phyloP scores from a whole-genome alignment of 2,797 vertebrate genomes.

The Etheostoma nigrum region DNA sequence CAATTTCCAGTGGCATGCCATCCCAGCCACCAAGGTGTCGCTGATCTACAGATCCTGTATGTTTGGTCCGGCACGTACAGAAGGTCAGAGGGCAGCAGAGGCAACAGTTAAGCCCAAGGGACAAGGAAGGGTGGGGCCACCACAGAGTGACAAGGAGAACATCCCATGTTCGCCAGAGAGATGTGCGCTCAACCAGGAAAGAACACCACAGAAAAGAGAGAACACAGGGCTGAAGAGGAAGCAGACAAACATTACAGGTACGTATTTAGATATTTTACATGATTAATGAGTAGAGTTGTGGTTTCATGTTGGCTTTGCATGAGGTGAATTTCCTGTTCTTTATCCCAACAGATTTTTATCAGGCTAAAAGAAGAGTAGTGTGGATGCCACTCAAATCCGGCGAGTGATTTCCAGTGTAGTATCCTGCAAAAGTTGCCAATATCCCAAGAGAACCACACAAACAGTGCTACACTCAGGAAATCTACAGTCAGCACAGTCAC shows the following conservation, averaged over 20 bases:
- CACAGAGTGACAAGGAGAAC: constrained; percentile 74
- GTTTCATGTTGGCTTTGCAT: not conserved
- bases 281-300: not conserved
- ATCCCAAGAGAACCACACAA: constrained; percentile 36
- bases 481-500: constrained; percentile 31
- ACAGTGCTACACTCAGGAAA: constrained; percentile 66
- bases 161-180: constrained; percentile 57
- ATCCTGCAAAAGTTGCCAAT: constrained; percentile 18
- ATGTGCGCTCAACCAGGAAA: constrained; percentile 46
- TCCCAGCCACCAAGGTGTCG: constrained; percentile 78
- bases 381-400: constrained; percentile 82
- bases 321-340: constrained; percentile 33
- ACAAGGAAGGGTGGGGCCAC: not conserved
- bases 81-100: not conserved
- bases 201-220: constrained; percentile 65
- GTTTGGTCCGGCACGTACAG: not conserved
- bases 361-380: constrained; percentile 86
- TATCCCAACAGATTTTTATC: constrained; percentile 91
- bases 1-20: constrained; percentile 88
- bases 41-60: constrained; percentile 75
- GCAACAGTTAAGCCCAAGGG: not conserved
- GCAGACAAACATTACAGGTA: constrained; percentile 93
- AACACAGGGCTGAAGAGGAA: constrained; percentile 83
- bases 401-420: constrained; percentile 75
- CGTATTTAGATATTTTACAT: too few species aligned